Evolutionary conservation across 23 tunicate species (phyloP), one percentile per base, ranked within the genome.

Genomic region (Phallusia fumigata): DNA sequence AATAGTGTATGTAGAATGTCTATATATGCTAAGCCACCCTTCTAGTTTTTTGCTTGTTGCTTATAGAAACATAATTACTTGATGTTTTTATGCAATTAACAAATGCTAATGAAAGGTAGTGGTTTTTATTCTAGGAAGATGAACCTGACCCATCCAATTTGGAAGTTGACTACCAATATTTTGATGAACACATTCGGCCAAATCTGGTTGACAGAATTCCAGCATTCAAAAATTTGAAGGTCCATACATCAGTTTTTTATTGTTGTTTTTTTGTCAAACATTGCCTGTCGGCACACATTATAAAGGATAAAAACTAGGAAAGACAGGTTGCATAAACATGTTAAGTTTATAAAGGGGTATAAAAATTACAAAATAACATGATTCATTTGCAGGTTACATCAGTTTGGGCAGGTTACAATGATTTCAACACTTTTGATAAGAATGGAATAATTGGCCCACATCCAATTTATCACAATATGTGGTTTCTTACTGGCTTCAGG

Each of bases 371-470:
- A n/a, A n/a, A n/a, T n/a, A n/a, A n/a, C n/a, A 74, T 74, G 36
- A 65, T 82, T 35, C 74, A 49, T 69, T 82, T 93, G 15, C 90
- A 96, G 96, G 50, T 96, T 47, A 88, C 86, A 21, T 91, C 99
- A 22, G 96, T 97, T 12, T 96, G 99, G 99, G 96, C 96, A n/a
- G 96, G 96, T 19, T 90, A 81, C 58, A 88, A 90, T 76, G 99
- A 96, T 77, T 91, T 87, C 64, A 96, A 96, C 86, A 91, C 97
- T 47, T 91, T 83, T 65, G 99, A 96, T 69, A 93, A 96, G 78
- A 96, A 96, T 45, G 96, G 87, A 0, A 72, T 96, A 11, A 88
- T 96, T 31, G 99, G 99, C 8, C 74, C 81, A 19, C 99, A 96
- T 79, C 97, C 97, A 19, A 85, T 85, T 75, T 84, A 86, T 51